These are phyloP conservation scores for Amphilophus citrinellus DNA, from an alignment of 2,113 vertebrate species.

Conservation along the genomic window DNA sequence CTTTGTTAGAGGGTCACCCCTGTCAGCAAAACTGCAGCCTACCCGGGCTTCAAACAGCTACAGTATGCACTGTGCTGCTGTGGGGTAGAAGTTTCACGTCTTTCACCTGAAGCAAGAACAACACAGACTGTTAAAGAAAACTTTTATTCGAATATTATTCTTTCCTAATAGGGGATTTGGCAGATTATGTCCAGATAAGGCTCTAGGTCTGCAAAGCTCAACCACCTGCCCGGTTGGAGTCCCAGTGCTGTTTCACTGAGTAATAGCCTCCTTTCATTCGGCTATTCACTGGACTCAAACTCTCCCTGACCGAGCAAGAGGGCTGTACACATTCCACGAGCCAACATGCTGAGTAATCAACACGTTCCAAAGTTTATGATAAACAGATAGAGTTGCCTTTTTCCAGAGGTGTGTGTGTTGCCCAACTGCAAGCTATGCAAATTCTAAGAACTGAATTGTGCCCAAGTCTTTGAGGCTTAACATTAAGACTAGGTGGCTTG, in stretches of 20 bases:
- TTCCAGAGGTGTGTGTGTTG: background rate
- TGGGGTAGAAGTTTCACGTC: background rate
- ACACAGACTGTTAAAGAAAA: slow-evolving; percentile 23
- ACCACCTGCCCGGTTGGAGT: slow-evolving; percentile 46
- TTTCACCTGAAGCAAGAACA: slow-evolving; percentile 46
- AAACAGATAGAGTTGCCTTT: slow-evolving; percentile 17
- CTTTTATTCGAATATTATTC: slow-evolving; percentile 53
- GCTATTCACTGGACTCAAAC: slow-evolving; percentile 36
- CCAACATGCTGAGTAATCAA: slow-evolving; percentile 53
- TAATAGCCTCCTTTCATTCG: slow-evolving; percentile 52
- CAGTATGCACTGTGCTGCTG: background rate
- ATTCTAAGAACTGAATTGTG: background rate
- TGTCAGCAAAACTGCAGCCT: slow-evolving; percentile 48
- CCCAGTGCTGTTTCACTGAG: slow-evolving; percentile 59
- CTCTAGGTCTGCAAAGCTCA: slow-evolving; percentile 43
- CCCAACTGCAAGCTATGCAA: background rate
- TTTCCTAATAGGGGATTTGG: slow-evolving; percentile 51
- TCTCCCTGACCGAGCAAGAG: slow-evolving; percentile 39
- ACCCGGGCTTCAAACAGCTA: slow-evolving; percentile 38
- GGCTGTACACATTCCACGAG: background rate
- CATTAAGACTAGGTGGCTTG: background rate
- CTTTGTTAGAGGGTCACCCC: slow-evolving; percentile 52
- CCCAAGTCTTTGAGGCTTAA: background rate
- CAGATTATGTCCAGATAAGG: slow-evolving; percentile 43
- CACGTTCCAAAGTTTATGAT: slow-evolving; percentile 37